Evolutionary conservation across 2,113 vertebrate species (phyloP).

Genomic region (Tychaedon coryphoeus): DNA sequence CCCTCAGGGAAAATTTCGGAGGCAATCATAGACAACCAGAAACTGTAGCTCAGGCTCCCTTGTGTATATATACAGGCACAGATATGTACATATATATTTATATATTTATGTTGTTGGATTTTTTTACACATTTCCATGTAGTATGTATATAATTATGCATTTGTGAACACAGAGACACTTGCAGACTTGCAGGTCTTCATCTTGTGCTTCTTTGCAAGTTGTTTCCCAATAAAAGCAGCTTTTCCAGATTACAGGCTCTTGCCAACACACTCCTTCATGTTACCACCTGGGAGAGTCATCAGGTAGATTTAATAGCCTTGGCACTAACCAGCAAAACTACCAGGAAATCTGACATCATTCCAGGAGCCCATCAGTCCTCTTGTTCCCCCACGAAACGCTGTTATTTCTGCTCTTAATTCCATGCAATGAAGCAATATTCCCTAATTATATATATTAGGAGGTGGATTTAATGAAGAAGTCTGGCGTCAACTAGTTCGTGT

Average conservation of each 20-base stretch:
- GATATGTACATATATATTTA: neutral
- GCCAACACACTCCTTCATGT: neutral
- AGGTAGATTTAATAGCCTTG: neutral
- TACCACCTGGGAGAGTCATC: neutral
- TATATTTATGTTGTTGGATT: neutral
- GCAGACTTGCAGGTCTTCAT: neutral
- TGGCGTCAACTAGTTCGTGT: neutral
- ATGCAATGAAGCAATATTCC: neutral
- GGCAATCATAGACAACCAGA: neutral
- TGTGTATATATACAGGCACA: neutral
- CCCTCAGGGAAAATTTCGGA: neutral
- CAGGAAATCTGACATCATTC: neutral
- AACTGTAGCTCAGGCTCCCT: neutral
- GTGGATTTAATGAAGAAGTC: neutral
- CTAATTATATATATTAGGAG: neutral
- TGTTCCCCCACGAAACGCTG: accelerated
- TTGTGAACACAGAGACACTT: neutral
- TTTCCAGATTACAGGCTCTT: neutral
- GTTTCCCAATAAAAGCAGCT: neutral
- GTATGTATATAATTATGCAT: neutral
- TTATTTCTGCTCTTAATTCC: neutral
- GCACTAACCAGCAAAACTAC: neutral
- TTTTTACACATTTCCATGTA: neutral
- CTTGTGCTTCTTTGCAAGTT: neutral
- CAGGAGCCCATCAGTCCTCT: neutral